Base-by-base conservation (phyloP, 2,888 invertebrate genomes). In the Nymphalis polychloros region DNA sequence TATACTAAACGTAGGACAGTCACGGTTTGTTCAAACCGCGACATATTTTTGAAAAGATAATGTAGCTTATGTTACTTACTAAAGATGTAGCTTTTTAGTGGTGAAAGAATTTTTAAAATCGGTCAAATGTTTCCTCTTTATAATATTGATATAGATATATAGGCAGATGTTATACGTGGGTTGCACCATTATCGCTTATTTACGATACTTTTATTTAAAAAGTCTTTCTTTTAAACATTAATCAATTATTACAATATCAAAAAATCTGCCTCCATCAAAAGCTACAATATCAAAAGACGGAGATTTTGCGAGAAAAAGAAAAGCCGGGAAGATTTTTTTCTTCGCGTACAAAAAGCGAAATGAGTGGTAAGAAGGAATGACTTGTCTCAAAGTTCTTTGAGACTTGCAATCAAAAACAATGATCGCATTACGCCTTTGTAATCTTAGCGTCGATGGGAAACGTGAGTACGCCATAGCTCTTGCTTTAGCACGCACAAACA, bases 311-410 rank as follows among this genome's bases (percentile, higher is more conserved):
- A 55, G 13, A 20, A 63, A 52, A 19, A 8, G 48, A 50, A 64
- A 46, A 46, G 19, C 19, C 3, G 17, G 7, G 20, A 49, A 50
- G 62, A 41, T 13, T 19, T 62, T 17, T 31, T 31, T 55, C 53
- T 62, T 63, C 6, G 10, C 59, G 8, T 59, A 31, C 35, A 17
- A 2, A 57, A 41, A 16, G n/a, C 47, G 62, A 55, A 66, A 67
- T 67, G 61, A 62, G 48, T 67, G 62, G 62, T 67, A 67, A 57
- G 61, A 31, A 31, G 27, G 27, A 67, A 41, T 62, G 55, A 62
- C 60, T 41, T 57, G 57, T 57, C 16, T 62, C 49, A 16, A 8
- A 35, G 41, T 62, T 61, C 55, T 67, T 62, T 67, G 66, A 67
- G 41, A 17, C 50, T 48, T 35, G 19, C 49, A 67, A 67, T 67